These are phyloP conservation scores for Tylochromis polylepis DNA, from an alignment of 2,113 vertebrate genomes.

Conservation along the genomic window DNA sequence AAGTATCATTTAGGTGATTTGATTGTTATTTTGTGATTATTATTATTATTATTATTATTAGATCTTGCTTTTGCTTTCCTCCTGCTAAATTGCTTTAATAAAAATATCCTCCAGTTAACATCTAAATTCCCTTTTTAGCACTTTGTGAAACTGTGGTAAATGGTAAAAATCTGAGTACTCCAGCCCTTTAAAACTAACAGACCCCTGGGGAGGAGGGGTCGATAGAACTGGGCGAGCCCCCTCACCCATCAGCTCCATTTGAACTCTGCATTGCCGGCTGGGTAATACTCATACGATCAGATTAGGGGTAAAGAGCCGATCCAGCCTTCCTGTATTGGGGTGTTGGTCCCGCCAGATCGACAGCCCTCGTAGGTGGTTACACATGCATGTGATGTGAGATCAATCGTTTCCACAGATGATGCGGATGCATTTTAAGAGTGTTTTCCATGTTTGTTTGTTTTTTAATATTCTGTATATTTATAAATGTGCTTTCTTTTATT, in stretches of 20 bases:
- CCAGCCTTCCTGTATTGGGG: background rate
- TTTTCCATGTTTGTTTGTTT: background rate
- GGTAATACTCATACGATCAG: background rate
- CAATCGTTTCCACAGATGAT: too few relatives aligned
- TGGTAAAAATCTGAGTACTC: background rate
- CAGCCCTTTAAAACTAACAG: too few relatives aligned
- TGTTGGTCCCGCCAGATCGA: rapidly evolving
- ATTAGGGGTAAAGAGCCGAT: background rate
- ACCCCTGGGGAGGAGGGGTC: too few relatives aligned
- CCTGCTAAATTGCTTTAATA: background rate
- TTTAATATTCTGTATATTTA: background rate
- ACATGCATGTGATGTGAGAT: background rate
- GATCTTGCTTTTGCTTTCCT: background rate
- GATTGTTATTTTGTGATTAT: background rate
- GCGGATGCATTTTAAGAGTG: background rate
- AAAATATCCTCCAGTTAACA: background rate
- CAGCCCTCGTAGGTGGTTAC: background rate
- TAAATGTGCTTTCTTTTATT: background rate
- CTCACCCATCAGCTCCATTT: background rate
- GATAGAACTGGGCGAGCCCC: too few relatives aligned
- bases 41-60: background rate
- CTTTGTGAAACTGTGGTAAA: background rate
- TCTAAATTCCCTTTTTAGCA: background rate
- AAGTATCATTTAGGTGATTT: background rate
- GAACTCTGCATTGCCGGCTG: background rate